Percentiles rank a stretch among this genome's conserved stretches.
Conservation (phyloP, 2,888 invertebrate genomes). For the Drosophila greeni region DNA sequence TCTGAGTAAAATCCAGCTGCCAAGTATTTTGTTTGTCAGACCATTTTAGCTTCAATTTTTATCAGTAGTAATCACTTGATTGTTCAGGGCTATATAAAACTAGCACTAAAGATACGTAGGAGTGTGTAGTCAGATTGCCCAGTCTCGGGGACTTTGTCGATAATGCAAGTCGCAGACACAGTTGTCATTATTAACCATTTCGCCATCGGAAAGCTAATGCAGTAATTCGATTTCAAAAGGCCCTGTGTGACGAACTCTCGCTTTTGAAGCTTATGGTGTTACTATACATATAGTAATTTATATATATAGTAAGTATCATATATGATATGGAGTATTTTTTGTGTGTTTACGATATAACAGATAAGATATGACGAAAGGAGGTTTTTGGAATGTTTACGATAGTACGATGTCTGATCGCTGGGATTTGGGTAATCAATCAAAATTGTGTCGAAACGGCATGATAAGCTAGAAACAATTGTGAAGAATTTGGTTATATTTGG, state of each 20-base stretch:
- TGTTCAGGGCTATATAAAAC: conserved; percentile 25
- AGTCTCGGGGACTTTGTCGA: conserved; percentile 47
- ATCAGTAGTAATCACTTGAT: conserved; percentile 53
- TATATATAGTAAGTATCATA: not conserved
- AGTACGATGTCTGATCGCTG: conserved; percentile 11
- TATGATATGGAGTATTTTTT: conserved; percentile 6
- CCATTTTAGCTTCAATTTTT: conserved; percentile 37
- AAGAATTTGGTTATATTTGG: not conserved
- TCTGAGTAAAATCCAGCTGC: conserved; percentile 14
- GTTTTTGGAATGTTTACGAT: conserved; percentile 24
- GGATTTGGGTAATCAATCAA: conserved; percentile 36
- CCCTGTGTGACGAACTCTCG: conserved; percentile 24
- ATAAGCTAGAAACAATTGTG: conserved; percentile 4
- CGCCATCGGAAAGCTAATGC: conserved; percentile 12
- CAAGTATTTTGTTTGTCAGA: conserved; percentile 36
- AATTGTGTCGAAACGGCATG: conserved; percentile 17
- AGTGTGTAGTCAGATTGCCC: conserved; percentile 43
- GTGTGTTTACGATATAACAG: conserved; percentile 6
- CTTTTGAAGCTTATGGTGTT: conserved; percentile 6
- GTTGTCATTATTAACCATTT: conserved; percentile 6
- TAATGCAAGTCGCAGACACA: conserved; percentile 36
- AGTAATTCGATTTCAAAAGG: conserved; percentile 26
- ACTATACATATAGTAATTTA: not conserved
- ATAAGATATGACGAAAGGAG: conserved; percentile 32
- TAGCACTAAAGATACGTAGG: conserved; percentile 47